Evolutionary conservation across 2,113 vertebrate species (phyloP).

Genomic region (Hypomesus transpacificus): DNA sequence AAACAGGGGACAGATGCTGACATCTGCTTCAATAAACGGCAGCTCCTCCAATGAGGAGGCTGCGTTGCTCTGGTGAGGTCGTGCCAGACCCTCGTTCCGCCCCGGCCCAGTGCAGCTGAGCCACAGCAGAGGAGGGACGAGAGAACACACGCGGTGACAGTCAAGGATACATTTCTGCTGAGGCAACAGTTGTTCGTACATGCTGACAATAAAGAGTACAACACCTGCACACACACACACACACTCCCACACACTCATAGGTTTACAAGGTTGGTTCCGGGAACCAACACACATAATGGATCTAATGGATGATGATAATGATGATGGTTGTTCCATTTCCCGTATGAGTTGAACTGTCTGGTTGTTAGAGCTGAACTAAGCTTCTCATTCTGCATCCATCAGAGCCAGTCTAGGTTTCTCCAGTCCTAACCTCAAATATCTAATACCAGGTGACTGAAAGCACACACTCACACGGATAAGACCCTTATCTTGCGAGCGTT

Average conservation of each 20-base stretch:
- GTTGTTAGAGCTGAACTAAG: too few relatives aligned
- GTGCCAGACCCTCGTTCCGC: conserved; percentile 6
- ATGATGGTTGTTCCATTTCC: not conserved
- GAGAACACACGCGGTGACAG: not conserved
- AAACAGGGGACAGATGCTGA: conserved; percentile 63
- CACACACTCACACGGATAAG: too few relatives aligned
- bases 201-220: too few relatives aligned
- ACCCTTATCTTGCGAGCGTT: too few relatives aligned
- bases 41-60: conserved; percentile 44
- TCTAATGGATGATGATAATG: not conserved
- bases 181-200: too few relatives aligned
- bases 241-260: not conserved
- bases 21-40: conserved; percentile 59
- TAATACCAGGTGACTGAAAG: too few relatives aligned
- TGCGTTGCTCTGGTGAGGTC: conserved; percentile 25
- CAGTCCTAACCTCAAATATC: too few relatives aligned
- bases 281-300: not conserved
- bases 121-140: not conserved
- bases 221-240: not conserved
- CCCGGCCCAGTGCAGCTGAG: too few relatives aligned
- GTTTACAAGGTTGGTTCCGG: too few relatives aligned
- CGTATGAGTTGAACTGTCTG: too few relatives aligned
- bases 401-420: too few relatives aligned
- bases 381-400: too few relatives aligned
- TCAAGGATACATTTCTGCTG: not conserved